A percentile compares a stretch with the other conserved stretches of the same genome.
Evolutionary conservation across 1,140 invertebrate species (phyloP).

Genomic region (Eumaeus atala): DNA sequence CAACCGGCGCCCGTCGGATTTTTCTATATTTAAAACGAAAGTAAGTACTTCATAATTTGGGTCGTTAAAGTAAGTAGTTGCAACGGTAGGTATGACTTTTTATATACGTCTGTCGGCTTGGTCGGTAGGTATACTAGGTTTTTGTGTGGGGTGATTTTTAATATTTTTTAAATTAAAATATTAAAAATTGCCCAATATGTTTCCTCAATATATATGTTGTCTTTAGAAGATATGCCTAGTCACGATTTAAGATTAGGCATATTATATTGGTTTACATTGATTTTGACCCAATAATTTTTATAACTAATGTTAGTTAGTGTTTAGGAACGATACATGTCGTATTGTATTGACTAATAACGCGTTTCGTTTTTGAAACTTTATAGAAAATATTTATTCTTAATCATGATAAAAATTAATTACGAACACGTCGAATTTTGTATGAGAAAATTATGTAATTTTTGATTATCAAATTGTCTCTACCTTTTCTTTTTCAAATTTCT

Average conservation of each 20-base stretch:
- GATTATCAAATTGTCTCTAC: too few species aligned
- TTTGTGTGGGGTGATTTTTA: constrained; percentile 13
- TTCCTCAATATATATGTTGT: background rate
- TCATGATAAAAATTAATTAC: too few species aligned
- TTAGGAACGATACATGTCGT: too few species aligned
- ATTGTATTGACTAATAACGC: too few species aligned
- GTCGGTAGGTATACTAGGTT: constrained; percentile 52
- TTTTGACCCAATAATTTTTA: background rate
- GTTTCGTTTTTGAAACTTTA: too few species aligned
- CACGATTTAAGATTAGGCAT: background rate
- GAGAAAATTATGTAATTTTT: too few species aligned
- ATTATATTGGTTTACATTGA: constrained; percentile 6
- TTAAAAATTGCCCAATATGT: constrained; percentile 6
- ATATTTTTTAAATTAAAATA: constrained; percentile 14
- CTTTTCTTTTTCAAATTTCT: too few species aligned
- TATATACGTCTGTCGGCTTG: constrained; percentile 43
- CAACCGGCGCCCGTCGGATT: constrained; percentile 11
- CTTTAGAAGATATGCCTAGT: background rate
- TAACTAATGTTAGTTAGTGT: background rate
- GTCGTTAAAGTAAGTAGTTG: constrained; percentile 27
- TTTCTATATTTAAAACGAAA: constrained; percentile 22
- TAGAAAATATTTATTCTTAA: too few species aligned
- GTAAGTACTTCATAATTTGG: constrained; percentile 24
- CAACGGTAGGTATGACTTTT: constrained; percentile 22
- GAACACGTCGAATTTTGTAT: too few species aligned